Percentiles rank a stretch among this genome's conserved stretches.
These are phyloP conservation scores for Nezara viridula DNA, from an alignment of 2,888 invertebrate species.

Conservation along the genomic window DNA sequence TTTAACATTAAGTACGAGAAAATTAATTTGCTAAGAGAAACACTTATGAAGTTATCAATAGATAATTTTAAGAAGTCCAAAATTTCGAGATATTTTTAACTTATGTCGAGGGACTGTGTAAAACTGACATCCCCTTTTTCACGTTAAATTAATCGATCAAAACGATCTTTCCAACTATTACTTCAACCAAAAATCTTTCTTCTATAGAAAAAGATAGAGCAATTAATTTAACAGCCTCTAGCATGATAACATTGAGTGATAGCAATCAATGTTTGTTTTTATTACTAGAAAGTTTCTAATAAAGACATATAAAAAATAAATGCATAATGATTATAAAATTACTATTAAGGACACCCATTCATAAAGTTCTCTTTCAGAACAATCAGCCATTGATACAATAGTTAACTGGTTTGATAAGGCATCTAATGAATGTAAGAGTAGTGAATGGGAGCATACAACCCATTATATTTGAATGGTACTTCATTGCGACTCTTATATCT, in stretches of 20 bases:
- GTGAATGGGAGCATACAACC: not conserved
- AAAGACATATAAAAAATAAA: not conserved
- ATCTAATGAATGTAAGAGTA: not conserved
- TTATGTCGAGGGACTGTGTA: no score
- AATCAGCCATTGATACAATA: not conserved
- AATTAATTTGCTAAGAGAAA: no score
- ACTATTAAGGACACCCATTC: not conserved
- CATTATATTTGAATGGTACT: not conserved
- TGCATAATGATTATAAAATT: not conserved
- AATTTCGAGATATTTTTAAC: no score
- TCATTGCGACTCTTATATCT: not conserved
- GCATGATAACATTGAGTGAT: not conserved
- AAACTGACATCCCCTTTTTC: no score
- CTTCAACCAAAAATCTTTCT: no score
- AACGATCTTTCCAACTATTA: no score
- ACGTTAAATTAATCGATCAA: no score
- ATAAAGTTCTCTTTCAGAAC: not conserved
- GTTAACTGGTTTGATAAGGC: not conserved
- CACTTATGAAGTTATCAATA: no score
- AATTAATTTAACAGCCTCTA: no score
- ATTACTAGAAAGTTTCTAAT: not conserved
- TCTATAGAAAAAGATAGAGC: no score
- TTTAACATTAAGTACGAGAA: no score
- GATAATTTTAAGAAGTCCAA: no score
- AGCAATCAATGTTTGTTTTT: not conserved